Conservation (phyloP, 2,113 vertebrate genomes). For the Psammodynastes pulverulentus region DNA sequence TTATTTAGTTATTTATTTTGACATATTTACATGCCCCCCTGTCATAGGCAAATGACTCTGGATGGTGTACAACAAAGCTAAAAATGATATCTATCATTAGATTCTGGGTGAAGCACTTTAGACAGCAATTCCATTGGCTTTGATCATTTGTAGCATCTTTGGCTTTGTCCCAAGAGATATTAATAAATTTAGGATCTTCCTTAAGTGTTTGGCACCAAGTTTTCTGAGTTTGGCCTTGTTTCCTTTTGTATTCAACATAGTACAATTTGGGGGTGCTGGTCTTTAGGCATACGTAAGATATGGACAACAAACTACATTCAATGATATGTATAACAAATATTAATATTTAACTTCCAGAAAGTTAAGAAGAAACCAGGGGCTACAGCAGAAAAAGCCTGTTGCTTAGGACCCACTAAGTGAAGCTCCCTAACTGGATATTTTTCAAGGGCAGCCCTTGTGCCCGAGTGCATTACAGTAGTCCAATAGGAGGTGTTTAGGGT, state of each 20-base stretch:
- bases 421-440: background rate
- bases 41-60: background rate
- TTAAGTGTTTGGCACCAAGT: background rate
- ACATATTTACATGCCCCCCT: background rate
- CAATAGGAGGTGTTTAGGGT: background rate
- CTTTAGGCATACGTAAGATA: background rate
- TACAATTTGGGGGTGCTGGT: background rate
- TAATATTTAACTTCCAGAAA: background rate
- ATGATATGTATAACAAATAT: background rate
- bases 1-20: background rate
- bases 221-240: background rate
- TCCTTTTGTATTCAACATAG: background rate
- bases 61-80: background rate
- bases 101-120: background rate
- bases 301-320: background rate
- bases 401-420: background rate
- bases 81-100: background rate
- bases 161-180: background rate
- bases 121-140: background rate
- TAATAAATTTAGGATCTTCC: background rate
- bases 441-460: background rate
- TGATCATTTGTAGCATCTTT: background rate
- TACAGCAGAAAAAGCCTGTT: background rate
- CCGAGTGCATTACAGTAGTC: background rate
- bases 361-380: background rate